Conservation (phyloP, 2,113 vertebrate genomes). For the Oenanthe oenanthe region DNA sequence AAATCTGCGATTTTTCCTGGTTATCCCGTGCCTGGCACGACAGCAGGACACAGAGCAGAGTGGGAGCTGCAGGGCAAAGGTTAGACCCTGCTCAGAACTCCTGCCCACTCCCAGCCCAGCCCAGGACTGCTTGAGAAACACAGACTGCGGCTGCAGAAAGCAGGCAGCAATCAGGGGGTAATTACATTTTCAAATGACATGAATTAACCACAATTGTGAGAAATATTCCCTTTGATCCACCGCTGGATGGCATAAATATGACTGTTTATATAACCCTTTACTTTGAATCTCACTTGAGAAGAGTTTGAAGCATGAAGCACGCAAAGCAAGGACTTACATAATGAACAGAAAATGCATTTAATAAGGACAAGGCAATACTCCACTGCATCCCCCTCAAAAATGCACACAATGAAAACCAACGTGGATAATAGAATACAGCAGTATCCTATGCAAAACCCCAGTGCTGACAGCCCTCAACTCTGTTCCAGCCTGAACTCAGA, state of each 20-base stretch:
- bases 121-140: neutral
- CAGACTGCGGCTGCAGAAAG: neutral
- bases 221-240: slow-evolving; percentile 58
- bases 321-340: neutral
- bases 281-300: slow-evolving; percentile 40
- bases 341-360: neutral
- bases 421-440: neutral
- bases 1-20: neutral
- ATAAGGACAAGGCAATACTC: slow-evolving; percentile 2
- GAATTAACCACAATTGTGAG: slow-evolving; percentile 59
- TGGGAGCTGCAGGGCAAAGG: neutral
- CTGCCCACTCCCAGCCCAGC: neutral
- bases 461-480: neutral
- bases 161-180: slow-evolving; percentile 15
- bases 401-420: accelerated
- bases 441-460: neutral
- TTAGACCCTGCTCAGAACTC: neutral
- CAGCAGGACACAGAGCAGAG: neutral
- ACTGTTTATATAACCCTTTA: slow-evolving; percentile 51
- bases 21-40: neutral
- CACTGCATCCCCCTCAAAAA: neutral
- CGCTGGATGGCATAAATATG: slow-evolving; percentile 29
- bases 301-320: slow-evolving; percentile 4
- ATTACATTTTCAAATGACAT: slow-evolving; percentile 60
- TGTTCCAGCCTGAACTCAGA: neutral